A percentile compares a stretch with the other conserved stretches of the same genome.
Evolutionary conservation across 1,140 invertebrate species (phyloP).

Genomic region (Telenomus remus): DNA sequence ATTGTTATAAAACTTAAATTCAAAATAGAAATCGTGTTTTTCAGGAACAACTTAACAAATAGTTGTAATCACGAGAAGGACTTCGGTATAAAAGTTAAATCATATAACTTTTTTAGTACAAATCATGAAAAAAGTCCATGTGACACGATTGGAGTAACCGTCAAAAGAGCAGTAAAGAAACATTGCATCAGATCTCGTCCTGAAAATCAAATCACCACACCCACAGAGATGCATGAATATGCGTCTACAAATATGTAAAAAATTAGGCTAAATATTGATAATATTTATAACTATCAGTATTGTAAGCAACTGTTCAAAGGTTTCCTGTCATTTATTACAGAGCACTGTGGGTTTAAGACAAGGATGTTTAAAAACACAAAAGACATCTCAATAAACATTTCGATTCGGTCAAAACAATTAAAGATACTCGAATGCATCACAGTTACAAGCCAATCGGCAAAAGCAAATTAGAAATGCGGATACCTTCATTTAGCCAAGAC

Average conservation of each 20-base stretch:
- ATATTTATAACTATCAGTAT: neutral
- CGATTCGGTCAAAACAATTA: conserved; percentile 1
- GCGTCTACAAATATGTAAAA: conserved; percentile 8
- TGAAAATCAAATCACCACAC: conserved; percentile 23
- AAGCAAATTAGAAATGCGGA: conserved; percentile 2
- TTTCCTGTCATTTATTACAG: too few relatives aligned
- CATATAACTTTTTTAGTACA: conserved; percentile 60
- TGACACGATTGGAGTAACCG: conserved; percentile 48
- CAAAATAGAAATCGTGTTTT: neutral
- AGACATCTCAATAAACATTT: conserved; percentile 3
- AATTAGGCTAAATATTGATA: conserved; percentile 3
- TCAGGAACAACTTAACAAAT: conserved; percentile 20
- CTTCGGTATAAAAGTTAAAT: conserved; percentile 7
- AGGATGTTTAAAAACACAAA: conserved; percentile 9
- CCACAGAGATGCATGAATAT: conserved; percentile 22
- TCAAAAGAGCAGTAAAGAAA: conserved; percentile 38
- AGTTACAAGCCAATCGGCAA: conserved; percentile 4
- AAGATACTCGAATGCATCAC: conserved; percentile 16
- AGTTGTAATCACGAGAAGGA: conserved; percentile 7
- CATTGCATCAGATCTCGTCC: conserved; percentile 31
- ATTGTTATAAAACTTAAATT: neutral
- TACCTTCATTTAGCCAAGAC: conserved; percentile 7
- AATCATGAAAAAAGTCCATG: conserved; percentile 60
- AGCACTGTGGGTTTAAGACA: conserved; percentile 5
- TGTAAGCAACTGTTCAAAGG: too few relatives aligned